Base-by-base conservation (phyloP, 2,888 invertebrate genomes). In the Harmothoe impar region DNA sequence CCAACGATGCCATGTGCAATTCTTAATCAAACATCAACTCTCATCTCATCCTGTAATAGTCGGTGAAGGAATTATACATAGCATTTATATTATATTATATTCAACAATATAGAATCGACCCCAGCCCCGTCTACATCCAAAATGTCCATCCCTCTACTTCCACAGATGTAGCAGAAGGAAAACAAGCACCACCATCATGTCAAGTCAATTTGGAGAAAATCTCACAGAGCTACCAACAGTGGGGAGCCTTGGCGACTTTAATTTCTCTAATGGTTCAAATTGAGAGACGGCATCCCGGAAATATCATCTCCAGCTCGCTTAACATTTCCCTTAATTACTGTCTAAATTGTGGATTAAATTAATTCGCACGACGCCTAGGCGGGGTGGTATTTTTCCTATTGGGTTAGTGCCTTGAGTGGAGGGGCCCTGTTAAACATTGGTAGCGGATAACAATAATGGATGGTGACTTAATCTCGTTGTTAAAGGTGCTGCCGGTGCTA, bases 321-420 rank as follows among this genome's bases (percentile, higher is more conserved):
- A 86, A 54, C 86, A 54, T 54, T 52, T 86, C 17, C 86, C 86
- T 86, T 86, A 86, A 86, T 86, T 86, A 86, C 54, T 54, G 56
- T 56, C 54, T 86, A 86, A 86, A 86, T 20, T 86, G 86, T 29
- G 86, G 86, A 86, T 86, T 86, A 86, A 86, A 86, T 86, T 86
- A 86, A 86, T 86, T 86, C 86, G 29, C 52, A 15, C 86, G 86
- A 81, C 43, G 81, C 17, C 81, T 81, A 10, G 81, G 81, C 43
- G 81, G 20, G 15, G 33, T 17, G 33, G 33, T 81, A 81, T 33
- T 81, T 31, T 33, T 20, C 31, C 81, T 72, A 72, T 72, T 72
- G 31, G 72, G 43, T 81, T 43, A 81, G 43, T 12, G 81, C 35
- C 15, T 33, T 3, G 29, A 25, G 43, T 43, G 25, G 81, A 35